Base-by-base conservation (phyloP, 2,797 vertebrate genomes). In the Lutra lutra region DNA sequence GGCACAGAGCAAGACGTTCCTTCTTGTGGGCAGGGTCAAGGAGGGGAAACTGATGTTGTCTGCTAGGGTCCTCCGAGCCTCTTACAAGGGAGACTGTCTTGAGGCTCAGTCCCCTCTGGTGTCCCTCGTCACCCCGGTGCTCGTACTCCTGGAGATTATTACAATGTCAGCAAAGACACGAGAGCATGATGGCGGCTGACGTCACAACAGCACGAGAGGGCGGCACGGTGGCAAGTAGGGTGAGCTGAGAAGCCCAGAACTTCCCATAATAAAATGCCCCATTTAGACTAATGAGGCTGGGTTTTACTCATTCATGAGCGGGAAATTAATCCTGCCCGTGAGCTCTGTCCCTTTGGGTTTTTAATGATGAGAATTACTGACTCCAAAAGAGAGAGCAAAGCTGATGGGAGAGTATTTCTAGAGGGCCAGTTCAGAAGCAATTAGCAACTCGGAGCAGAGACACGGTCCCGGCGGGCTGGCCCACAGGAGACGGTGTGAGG, bases 71-170 rank as follows among this genome's bases (percentile, higher is more conserved):
- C 79, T 0, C 21, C 0, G 40, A 25, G 79, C 79, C 48, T 13
- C 73, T 4, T 4, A 17, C 21, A 18, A 12, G 43, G 54, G 40
- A 54, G 38, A 7, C 70, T 1, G 3, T 46, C 51, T 15, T 17
- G 68, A 0, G 0, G 5, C 68, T 8, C 43, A 0, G 60, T 2
- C 43, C 18, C 86, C 3, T 2, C 78, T 23, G n/a, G 12, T 0
- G 1, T 20, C 58, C 56, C 48, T 3, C 3, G 8, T 46, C 54
- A 20, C 20, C 54, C 35, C 27, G 0, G 11, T 0, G 4, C 35
- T 20, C 29, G 10, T 12, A 0, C 51, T 29, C 13, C 86, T 7
- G 5, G 51, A 29, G 25, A 66, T 79, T 64, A 4, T 46, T 56
- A 66, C 60, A 77, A 87, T 48, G 77, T 83, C 89, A 88, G 89